phyloP scores from a whole-genome alignment of 2,888 invertebrate species.

The Hoplodrina blanda region DNA sequence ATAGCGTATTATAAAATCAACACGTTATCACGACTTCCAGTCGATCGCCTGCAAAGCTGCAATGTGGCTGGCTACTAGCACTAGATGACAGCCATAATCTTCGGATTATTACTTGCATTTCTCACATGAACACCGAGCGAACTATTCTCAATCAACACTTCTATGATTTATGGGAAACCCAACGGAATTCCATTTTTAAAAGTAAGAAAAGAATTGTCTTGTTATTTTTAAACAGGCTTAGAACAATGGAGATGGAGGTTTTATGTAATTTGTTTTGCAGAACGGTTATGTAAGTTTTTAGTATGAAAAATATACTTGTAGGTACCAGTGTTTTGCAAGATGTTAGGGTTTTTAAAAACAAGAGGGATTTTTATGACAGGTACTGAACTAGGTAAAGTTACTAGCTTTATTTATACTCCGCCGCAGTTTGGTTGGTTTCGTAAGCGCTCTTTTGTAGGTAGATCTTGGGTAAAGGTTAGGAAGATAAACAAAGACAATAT shows the following conservation, averaged over 20 bases:
- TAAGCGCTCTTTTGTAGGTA: not conserved
- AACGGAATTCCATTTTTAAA: constrained; percentile 27
- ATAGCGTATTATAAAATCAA: constrained; percentile 21
- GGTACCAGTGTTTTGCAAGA: constrained; percentile 13
- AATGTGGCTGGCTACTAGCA: constrained; percentile 2
- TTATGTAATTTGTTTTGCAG: constrained; percentile 24
- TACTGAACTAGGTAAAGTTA: constrained; percentile 2
- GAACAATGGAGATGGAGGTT: constrained; percentile 39
- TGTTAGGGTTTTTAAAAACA: constrained; percentile 13
- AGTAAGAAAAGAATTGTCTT: constrained; percentile 28
- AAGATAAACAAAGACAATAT: no score
- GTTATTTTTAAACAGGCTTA: constrained; percentile 36
- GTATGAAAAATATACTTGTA: constrained; percentile 31
- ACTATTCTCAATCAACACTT: constrained; percentile 47
- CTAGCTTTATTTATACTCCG: not conserved
- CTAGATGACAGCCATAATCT: constrained; percentile 57
- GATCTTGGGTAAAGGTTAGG: no score
- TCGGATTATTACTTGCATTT: constrained; percentile 64
- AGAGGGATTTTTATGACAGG: constrained; percentile 27
- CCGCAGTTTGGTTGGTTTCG: not conserved
- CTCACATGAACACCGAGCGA: constrained; percentile 54
- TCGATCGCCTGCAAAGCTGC: constrained; percentile 33
- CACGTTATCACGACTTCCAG: constrained; percentile 21
- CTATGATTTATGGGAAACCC: constrained; percentile 36
- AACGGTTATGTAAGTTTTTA: constrained; percentile 24